Conservation (phyloP, 2,113 vertebrate genomes). For the Albula goreensis region DNA sequence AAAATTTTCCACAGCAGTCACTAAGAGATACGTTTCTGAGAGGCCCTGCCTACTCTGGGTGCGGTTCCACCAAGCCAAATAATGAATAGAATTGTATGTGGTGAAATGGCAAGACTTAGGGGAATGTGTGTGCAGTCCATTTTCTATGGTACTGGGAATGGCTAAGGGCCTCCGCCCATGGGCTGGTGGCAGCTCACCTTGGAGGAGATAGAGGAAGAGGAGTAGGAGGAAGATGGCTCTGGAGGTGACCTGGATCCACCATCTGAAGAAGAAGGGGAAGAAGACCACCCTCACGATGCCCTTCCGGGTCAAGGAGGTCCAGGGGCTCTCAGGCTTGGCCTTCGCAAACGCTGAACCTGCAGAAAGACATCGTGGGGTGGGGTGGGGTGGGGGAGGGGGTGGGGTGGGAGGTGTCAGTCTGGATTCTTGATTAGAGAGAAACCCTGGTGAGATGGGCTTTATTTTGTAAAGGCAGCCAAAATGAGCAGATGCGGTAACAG, state of each 20-base stretch:
- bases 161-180: background rate
- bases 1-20: background rate
- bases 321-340: conserved; percentile 97
- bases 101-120: too few species aligned
- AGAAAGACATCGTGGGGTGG: background rate
- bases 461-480: background rate
- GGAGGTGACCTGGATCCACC: conserved; percentile 98
- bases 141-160: background rate
- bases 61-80: too few species aligned
- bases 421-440: too few species aligned
- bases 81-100: too few species aligned
- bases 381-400: too few species aligned
- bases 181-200: conserved; percentile 71
- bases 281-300: conserved; percentile 95
- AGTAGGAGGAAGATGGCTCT: conserved; percentile 90
- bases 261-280: conserved; percentile 95
- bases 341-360: conserved; percentile 97
- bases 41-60: background rate
- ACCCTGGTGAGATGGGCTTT: too few species aligned
- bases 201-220: conserved; percentile 90
- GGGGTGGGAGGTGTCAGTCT: too few species aligned
- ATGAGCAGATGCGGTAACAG: background rate
- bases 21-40: background rate
- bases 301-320: conserved; percentile 95
- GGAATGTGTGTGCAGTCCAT: background rate